These are phyloP conservation scores for Homarus americanus DNA, from an alignment of 1,140 invertebrate species.

Conservation along the genomic window DNA sequence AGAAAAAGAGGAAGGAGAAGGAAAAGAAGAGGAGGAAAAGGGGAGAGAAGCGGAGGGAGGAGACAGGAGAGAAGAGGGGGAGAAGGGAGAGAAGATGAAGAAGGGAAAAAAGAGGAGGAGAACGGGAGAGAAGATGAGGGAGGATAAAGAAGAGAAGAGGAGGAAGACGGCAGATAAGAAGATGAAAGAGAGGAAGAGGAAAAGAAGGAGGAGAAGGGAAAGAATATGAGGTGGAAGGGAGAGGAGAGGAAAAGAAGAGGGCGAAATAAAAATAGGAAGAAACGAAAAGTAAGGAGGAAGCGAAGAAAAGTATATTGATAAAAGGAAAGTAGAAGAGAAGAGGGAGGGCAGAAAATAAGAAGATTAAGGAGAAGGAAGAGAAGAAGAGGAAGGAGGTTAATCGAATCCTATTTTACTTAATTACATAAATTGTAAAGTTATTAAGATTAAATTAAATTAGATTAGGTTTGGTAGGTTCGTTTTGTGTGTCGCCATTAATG, in stretches of 20 bases:
- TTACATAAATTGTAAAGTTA: too few species aligned
- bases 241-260: background rate
- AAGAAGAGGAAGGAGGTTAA: background rate
- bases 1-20: background rate
- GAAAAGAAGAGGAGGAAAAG: constrained; percentile 6
- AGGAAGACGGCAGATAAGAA: background rate
- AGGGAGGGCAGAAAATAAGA: too few species aligned
- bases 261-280: background rate
- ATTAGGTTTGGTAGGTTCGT: too few species aligned
- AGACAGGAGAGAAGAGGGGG: too few species aligned
- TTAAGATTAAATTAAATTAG: too few species aligned
- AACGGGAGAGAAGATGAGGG: background rate
- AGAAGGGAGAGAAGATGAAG: background rate
- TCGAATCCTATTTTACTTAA: background rate
- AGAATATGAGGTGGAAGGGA: background rate
- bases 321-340: too few species aligned
- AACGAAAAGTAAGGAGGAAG: background rate
- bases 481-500: too few species aligned
- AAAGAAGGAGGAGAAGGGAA: too few species aligned
- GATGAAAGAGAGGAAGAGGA: background rate
- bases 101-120: background rate
- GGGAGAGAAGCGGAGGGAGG: constrained; percentile 13
- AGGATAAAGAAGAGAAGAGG: background rate
- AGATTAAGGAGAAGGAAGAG: constrained; percentile 5
- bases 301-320: too few species aligned